These are phyloP conservation scores for Phortica okadai DNA, from an alignment of 2,888 invertebrate species.

Conservation along the genomic window DNA sequence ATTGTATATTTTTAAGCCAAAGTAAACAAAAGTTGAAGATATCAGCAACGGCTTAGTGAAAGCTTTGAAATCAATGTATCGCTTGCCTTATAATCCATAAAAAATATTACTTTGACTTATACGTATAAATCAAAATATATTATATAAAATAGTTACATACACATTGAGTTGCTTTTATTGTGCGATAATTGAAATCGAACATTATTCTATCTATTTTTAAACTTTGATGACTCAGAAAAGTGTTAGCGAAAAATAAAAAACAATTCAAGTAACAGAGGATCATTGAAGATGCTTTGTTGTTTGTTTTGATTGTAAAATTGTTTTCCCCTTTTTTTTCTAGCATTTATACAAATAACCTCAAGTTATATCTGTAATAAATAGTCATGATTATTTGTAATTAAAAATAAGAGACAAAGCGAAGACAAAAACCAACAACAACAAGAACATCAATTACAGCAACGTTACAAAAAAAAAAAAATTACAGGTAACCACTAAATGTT, in stretches of 20 bases:
- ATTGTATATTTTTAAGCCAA: background rate
- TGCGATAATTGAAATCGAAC: too few relatives aligned
- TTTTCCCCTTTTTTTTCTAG: background rate
- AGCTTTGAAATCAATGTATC: conserved; percentile 52
- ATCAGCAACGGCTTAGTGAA: conserved; percentile 53
- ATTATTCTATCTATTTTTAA: too few relatives aligned
- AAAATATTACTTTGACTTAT: too few relatives aligned
- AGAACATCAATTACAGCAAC: background rate
- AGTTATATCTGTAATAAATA: conserved; percentile 27
- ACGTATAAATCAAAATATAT: too few relatives aligned
- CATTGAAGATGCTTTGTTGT: too few relatives aligned
- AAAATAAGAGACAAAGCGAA: conserved; percentile 33
- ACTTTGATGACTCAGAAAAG: too few relatives aligned
- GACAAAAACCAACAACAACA: background rate
- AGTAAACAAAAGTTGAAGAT: background rate
- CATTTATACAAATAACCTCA: conserved; percentile 22
- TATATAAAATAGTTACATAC: too few relatives aligned
- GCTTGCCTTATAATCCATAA: too few relatives aligned
- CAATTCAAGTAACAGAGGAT: too few relatives aligned
- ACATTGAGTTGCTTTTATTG: too few relatives aligned
- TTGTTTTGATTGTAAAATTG: too few relatives aligned
- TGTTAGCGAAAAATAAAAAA: too few relatives aligned
- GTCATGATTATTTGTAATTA: conserved; percentile 63
- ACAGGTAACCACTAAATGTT: background rate
- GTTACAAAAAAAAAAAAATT: background rate